Percentiles rank a stretch among this genome's conserved stretches.
phyloP scores from a whole-genome alignment of 1,140 invertebrate genomes.

The Diploscapter pachys region DNA sequence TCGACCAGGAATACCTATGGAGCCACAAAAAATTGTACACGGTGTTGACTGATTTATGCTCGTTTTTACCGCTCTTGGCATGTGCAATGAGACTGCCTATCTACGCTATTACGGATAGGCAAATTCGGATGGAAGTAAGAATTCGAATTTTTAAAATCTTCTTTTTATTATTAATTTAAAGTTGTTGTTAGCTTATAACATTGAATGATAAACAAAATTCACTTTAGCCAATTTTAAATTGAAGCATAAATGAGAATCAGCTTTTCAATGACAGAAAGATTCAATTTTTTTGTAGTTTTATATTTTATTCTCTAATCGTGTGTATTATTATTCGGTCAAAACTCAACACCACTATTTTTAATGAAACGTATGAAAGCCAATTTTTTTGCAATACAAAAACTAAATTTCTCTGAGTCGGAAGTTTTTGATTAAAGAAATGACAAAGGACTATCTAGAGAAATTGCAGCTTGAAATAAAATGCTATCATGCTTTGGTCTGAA shows the following conservation, averaged over 20 bases:
- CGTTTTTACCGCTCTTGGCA: conserved; percentile 44
- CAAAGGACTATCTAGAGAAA: no score
- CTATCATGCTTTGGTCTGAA: no score
- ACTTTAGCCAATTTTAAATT: conserved; percentile 5
- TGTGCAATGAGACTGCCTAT: conserved; percentile 47
- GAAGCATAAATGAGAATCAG: background rate
- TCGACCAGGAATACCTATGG: background rate
- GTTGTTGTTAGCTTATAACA: conserved; percentile 9
- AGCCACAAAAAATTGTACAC: conserved; percentile 38
- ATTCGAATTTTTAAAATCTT: background rate
- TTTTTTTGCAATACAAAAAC: no score
- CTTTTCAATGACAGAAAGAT: no score
- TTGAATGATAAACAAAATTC: conserved; percentile 7
- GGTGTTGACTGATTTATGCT: conserved; percentile 46
- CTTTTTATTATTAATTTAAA: background rate
- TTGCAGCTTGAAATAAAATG: no score
- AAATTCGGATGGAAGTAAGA: conserved; percentile 38
- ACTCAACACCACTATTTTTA: no score
- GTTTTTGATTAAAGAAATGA: no score
- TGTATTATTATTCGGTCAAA: no score
- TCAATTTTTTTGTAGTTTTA: no score
- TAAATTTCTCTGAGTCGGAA: no score
- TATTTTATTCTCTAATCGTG: no score
- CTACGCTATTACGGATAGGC: conserved; percentile 41
- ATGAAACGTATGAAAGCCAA: no score